Conservation (phyloP, 2,888 invertebrate genomes). For the Nymphalis urticae region DNA sequence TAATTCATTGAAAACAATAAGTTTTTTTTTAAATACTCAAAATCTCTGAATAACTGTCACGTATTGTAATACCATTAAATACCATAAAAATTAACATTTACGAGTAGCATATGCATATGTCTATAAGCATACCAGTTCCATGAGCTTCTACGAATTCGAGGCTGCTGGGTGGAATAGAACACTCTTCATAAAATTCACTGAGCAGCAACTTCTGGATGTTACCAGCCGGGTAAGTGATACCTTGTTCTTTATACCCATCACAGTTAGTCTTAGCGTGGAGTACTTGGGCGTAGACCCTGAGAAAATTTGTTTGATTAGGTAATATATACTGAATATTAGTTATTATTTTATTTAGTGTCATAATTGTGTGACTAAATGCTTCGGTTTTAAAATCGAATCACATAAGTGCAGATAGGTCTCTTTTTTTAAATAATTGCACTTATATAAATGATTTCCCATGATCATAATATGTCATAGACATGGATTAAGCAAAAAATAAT, state of each 20-base stretch:
- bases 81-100: not conserved
- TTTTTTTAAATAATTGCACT: too few relatives aligned
- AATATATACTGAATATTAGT: too few relatives aligned
- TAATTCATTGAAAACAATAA: too few relatives aligned
- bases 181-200: slow-evolving; percentile 85
- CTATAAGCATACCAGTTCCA: slow-evolving; percentile 83
- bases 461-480: too few relatives aligned
- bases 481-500: too few relatives aligned
- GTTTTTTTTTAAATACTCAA: too few relatives aligned
- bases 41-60: not conserved
- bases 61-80: not conserved
- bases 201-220: slow-evolving; percentile 83
- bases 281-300: slow-evolving; percentile 84
- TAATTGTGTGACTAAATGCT: too few relatives aligned
- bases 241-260: slow-evolving; percentile 88
- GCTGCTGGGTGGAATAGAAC: slow-evolving; percentile 84
- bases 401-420: too few relatives aligned
- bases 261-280: slow-evolving; percentile 91
- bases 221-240: slow-evolving; percentile 86
- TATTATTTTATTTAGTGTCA: too few relatives aligned
- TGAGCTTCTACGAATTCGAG: slow-evolving; percentile 94
- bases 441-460: too few relatives aligned
- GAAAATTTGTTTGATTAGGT: not conserved
- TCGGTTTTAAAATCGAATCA: too few relatives aligned
- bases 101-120: too few relatives aligned